These are phyloP conservation scores for Hippocampus comes DNA, from an alignment of 2,113 vertebrate genomes.

Conservation along the genomic window DNA sequence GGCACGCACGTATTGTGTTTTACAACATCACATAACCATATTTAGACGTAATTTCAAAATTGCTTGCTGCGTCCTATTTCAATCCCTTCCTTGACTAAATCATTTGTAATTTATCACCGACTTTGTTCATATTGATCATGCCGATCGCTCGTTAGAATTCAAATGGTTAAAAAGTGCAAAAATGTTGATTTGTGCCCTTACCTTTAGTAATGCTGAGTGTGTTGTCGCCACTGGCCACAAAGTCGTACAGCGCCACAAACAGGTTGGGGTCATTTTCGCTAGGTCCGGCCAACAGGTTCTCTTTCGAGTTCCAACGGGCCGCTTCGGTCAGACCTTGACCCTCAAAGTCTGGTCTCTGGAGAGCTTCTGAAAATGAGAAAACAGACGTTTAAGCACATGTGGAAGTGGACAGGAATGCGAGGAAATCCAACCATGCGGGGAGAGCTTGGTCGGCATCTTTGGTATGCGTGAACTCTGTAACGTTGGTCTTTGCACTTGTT, in stretches of 20 bases:
- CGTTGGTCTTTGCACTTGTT: not conserved
- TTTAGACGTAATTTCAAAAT: no score
- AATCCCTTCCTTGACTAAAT: no score
- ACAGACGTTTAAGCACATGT: not conserved
- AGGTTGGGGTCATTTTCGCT: constrained; percentile 98
- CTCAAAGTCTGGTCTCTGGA: constrained; percentile 95
- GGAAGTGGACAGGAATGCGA: not conserved
- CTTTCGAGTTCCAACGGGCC: constrained; percentile 98
- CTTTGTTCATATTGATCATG: no score
- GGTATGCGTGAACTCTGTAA: constrained; percentile 18
- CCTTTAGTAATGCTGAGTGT: constrained; percentile 99
- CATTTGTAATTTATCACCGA: no score
- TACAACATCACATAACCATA: no score
- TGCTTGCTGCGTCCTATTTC: no score
- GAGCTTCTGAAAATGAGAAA: constrained; percentile 79
- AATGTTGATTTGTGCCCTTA: constrained; percentile 48
- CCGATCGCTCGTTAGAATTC: no score
- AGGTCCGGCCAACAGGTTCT: constrained; percentile 92
- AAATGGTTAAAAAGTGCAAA: not conserved
- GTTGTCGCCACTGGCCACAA: constrained; percentile 97
- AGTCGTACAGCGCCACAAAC: constrained; percentile 98
- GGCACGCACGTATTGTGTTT: no score
- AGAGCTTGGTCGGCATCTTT: constrained; percentile 25
- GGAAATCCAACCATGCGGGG: constrained; percentile 4
- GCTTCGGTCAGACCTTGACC: constrained; percentile 90